Evolutionary conservation across 2,888 invertebrate species (phyloP), one percentile per base, ranked within the genome.

Genomic region (Chrysolina oricalcia): DNA sequence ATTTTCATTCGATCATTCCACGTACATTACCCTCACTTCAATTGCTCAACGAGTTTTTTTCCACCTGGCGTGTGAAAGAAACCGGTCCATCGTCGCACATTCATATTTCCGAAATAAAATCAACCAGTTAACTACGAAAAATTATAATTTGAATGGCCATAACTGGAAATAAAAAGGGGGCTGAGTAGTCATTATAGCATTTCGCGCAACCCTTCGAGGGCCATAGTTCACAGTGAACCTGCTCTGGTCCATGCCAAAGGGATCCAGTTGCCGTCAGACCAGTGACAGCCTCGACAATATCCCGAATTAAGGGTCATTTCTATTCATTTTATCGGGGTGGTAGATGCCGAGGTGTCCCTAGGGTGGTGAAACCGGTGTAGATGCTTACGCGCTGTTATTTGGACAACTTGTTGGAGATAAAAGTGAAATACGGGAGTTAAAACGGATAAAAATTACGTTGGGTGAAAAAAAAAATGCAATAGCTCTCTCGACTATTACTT

Each of bases 91-190:
- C 40, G 23, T 17, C 23, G 27, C 70, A 50, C 64, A 59, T 62
- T 41, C 48, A 63, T 48, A 59, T 72, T 72, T 67, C 59, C 56
- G 53, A 68, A 48, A 43, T 40, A 62, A 53, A 35, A 53, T 77
- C 76, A 69, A 68, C 78, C 64, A 70, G 63, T 70, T 75, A 66
- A 76, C 68, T 69, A 72, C 48, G 19, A 62, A 77, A 77, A 80
- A 80, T 80, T 78, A 79, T 17, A 81, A 81, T 81, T 62, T 80
- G 75, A 80, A 80, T 78, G 77, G 77, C 71, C 77, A 79, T 81
- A 81, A 78, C 79, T 79, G 81, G 79, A 76, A 74, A 78, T 82
- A 80, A 81, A 81, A 81, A 76, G 80, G 79, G 81, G 83, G 81
- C 78, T 80, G 80, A 75, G 75, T 53, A 78, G 78, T 74, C 76